phyloP scores from a whole-genome alignment of 2,797 vertebrate genomes.

The Phalanger gymnotis region DNA sequence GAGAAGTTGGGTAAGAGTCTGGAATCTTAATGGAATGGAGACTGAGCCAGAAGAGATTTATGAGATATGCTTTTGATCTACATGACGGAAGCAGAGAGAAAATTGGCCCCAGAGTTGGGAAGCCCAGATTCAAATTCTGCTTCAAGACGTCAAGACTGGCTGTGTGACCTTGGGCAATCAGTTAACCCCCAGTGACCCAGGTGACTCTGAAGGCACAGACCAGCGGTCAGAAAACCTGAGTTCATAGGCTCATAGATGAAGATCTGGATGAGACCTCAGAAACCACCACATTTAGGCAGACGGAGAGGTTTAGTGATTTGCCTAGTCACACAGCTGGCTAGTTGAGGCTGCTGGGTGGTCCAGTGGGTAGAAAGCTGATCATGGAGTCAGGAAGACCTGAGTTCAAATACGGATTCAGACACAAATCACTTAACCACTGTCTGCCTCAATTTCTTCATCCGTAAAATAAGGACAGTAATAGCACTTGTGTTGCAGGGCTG shows the following conservation, averaged over 20 bases:
- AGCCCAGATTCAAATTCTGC: not conserved
- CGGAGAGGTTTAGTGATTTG: not conserved
- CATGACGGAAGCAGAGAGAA: not conserved
- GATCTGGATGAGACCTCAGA: not conserved
- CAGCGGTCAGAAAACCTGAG: not conserved
- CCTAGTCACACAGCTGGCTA: not conserved
- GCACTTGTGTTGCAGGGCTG: not conserved
- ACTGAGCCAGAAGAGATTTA: not conserved
- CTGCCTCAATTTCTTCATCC: too few relatives aligned
- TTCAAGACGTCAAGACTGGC: not conserved
- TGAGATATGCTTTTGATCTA: not conserved
- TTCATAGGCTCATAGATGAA: not conserved
- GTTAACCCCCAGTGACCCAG: not conserved
- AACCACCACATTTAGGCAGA: not conserved
- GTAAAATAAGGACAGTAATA: too few relatives aligned
- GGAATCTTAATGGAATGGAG: constrained; percentile 1
- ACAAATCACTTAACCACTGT: too few relatives aligned
- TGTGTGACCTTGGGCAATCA: not conserved
- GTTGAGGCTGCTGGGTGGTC: not conserved
- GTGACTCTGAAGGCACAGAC: not conserved
- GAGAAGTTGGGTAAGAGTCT: not conserved
- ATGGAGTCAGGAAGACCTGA: not conserved
- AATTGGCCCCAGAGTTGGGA: not conserved
- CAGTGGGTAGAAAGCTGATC: not conserved
- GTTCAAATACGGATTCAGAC: too few relatives aligned